These are phyloP conservation scores for Ganaspis sp. DNA, from an alignment of 1,140 invertebrate genomes.

Conservation along the genomic window DNA sequence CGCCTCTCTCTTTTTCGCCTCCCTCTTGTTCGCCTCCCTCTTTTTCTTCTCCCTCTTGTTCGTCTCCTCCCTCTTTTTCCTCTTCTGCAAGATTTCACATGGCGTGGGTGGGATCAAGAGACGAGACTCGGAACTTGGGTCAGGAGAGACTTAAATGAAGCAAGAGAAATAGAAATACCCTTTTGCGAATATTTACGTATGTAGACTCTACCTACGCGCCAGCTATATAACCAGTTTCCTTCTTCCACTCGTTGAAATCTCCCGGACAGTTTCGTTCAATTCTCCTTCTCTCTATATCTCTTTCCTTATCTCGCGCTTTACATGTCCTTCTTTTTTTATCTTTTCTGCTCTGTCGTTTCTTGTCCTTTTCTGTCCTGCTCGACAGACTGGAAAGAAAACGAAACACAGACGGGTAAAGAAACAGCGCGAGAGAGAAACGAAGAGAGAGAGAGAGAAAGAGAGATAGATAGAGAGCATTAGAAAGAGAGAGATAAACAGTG, in stretches of 20 bases:
- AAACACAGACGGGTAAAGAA: conserved; percentile 37
- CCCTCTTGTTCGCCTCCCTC: too few relatives aligned
- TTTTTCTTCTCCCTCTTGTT: conserved; percentile 28
- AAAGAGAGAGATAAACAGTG: conserved; percentile 52
- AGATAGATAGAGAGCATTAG: conserved; percentile 47
- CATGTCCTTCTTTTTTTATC: conserved; percentile 17
- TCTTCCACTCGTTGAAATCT: conserved; percentile 61
- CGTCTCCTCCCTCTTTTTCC: not conserved
- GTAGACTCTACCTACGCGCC: conserved; percentile 38
- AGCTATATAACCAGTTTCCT: conserved; percentile 58
- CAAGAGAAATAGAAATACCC: conserved; percentile 23
- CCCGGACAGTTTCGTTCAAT: conserved; percentile 37
- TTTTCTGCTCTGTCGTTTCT: conserved; percentile 31
- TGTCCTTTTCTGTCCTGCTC: conserved; percentile 37
- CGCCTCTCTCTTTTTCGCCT: too few relatives aligned
- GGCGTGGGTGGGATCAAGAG: conserved; percentile 14
- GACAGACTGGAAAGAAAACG: conserved; percentile 34
- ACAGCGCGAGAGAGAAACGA: too few relatives aligned
- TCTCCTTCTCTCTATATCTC: conserved; percentile 11
- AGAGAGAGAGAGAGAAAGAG: conserved; percentile 45
- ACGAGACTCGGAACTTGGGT: not conserved
- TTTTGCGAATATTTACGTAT: conserved; percentile 41
- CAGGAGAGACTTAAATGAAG: conserved; percentile 22
- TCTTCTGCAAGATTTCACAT: not conserved
- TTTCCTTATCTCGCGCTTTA: conserved; percentile 8